Conservation (phyloP, 2,113 vertebrate species). For the Lates calcarifer region DNA sequence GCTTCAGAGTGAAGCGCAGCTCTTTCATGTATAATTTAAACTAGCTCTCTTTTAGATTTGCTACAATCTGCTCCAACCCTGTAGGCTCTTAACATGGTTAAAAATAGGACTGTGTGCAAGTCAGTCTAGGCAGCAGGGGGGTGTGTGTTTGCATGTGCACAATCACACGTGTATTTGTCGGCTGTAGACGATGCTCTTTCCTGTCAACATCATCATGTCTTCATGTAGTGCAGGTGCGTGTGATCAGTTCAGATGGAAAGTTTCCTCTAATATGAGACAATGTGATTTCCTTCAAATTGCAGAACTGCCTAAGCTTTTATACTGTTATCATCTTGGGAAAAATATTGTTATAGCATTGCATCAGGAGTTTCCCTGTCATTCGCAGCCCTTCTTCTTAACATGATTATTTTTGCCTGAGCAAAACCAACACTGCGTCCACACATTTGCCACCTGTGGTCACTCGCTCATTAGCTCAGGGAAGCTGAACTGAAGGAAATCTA, state of each 20-base stretch:
- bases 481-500: background rate
- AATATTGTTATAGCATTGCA: background rate
- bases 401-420: background rate
- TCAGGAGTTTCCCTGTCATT: background rate
- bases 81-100: slow-evolving; percentile 64
- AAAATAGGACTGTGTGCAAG: slow-evolving; percentile 69
- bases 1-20: slow-evolving; percentile 61
- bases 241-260: background rate
- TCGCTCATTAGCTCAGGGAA: slow-evolving; percentile 9
- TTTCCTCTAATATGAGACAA: background rate
- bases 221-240: background rate
- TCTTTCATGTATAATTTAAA: slow-evolving; percentile 84
- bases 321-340: background rate
- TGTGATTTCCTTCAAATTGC: background rate
- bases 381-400: background rate
- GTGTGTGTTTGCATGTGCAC: slow-evolving; percentile 25
- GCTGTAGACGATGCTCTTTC: slow-evolving; percentile 2
- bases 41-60: slow-evolving; percentile 65
- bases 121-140: slow-evolving; percentile 6
- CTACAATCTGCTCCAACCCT: slow-evolving; percentile 72
- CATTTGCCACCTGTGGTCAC: slow-evolving; percentile 4
- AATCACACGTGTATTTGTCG: background rate
- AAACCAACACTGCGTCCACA: background rate
- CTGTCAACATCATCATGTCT: background rate
- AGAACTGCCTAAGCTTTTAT: background rate